Evolutionary conservation across 2,797 vertebrate species (phyloP).

Genomic region (Limnodromus scolopaceus): DNA sequence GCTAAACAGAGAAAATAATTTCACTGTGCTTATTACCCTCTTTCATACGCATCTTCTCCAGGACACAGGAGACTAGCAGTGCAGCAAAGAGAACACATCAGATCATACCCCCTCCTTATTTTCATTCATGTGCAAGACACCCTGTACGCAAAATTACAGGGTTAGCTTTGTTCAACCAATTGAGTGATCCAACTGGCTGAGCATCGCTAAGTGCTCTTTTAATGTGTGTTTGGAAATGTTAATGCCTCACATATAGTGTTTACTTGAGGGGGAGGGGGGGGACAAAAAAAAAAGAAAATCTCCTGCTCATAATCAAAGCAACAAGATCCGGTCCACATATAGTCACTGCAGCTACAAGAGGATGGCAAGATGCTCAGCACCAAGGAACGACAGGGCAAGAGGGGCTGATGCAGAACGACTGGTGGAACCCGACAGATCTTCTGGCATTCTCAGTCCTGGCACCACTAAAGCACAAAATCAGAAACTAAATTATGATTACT

Average conservation of each 20-base stretch:
- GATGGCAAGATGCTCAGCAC: background rate
- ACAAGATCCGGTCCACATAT: background rate
- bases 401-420: background rate
- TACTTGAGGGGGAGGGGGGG: background rate
- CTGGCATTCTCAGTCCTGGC: rapidly evolving
- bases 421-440: rapidly evolving
- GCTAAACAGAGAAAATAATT: background rate
- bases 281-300: no score
- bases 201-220: conserved; percentile 11
- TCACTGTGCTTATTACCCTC: background rate
- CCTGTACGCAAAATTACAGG: conserved; percentile 23
- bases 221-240: background rate
- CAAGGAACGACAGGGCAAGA: background rate
- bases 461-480: background rate
- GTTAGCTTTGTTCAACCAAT: background rate
- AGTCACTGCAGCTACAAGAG: background rate
- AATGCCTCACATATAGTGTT: background rate
- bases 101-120: background rate
- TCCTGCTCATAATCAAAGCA: background rate
- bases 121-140: background rate
- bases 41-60: background rate
- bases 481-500: background rate
- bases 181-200: conserved; percentile 18
- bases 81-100: background rate
- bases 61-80: background rate